Base-by-base conservation (phyloP, 1,140 invertebrate species). In the Goniozus legneri region DNA sequence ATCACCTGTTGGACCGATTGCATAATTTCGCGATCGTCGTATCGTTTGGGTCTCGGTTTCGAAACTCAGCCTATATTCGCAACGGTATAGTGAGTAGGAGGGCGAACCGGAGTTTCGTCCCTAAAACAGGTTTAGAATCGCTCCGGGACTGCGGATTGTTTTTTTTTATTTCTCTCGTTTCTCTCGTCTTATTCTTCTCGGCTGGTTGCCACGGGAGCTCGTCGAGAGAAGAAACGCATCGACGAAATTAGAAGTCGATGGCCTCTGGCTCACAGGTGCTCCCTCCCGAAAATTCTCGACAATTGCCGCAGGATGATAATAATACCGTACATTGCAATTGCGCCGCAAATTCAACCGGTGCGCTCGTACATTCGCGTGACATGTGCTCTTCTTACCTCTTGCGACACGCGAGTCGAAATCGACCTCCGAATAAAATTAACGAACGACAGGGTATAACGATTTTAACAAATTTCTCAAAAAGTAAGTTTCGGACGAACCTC, bases 21-120 rank as follows among this genome's bases (percentile, higher is more conserved):
- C 32, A 33, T 33, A 33, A 33, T 36, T 19, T 8, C 12, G 32
- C 32, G 4, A n/a, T 3, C 6, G n/a, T 33, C 32, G 6, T 33
- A 3, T 12, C n/a, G 36, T 18, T 38, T 10, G 36, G 38, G 38
- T 54, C 47, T 51, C 10, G 4, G 24, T 27, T 27, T 10, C 24
- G 10, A 27, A n/a, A n/a, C n/a, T 10, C 10, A 27, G 24, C 24
- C 10, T 4, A 27, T 4, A 27, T 27, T 27, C 24, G 49, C 64
- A 69, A 69, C 67, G 67, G 67, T 67, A 69, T 50, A 67, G 59
- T 67, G 65, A 67, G 65, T 68, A 68, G 56, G 49, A 44, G 54
- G 48, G 34, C 42, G 44, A 43, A 44, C 15, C 40, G 20, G 22
- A 46, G 14, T 39, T 33, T 47, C 24, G 34, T 65, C 59, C 55